Evolutionary conservation across 2,113 vertebrate species (phyloP).

Genomic region (Melierax canorus): DNA sequence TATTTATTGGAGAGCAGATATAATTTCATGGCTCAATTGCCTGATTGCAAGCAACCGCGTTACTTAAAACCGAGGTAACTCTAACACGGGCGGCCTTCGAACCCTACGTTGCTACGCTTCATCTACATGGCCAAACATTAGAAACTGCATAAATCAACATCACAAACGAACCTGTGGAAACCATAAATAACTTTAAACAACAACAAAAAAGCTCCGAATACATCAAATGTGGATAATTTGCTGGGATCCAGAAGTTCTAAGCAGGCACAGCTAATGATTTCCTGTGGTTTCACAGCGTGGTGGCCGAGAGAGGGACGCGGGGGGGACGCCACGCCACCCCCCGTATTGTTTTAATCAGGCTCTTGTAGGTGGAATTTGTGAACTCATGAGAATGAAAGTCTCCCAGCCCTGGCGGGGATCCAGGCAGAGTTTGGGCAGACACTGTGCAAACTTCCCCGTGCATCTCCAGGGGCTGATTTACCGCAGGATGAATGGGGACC

Average conservation of each 20-base stretch:
- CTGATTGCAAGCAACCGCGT: neutral
- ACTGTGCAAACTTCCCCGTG: neutral
- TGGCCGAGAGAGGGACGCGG: neutral
- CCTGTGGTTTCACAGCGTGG: neutral
- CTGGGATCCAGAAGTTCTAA: neutral
- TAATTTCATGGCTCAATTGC: neutral
- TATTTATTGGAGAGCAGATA: neutral
- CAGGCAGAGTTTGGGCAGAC: conserved; percentile 20
- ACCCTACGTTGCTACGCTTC: neutral
- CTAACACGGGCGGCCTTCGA: neutral
- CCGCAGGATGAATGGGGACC: neutral
- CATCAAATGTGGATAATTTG: neutral
- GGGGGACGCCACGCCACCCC: neutral
- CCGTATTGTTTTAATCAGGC: neutral
- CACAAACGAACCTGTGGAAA: neutral
- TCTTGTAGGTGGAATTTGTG: conserved; percentile 35
- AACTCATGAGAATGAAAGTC: conserved; percentile 41
- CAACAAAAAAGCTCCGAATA: neutral
- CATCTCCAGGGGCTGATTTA: conserved; percentile 7
- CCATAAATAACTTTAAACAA: neutral
- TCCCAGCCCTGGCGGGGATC: neutral
- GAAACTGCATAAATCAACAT: neutral
- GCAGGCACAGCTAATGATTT: neutral
- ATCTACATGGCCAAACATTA: neutral
- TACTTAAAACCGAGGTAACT: neutral